Base-by-base conservation (phyloP, 2,888 invertebrate species). In the Catocala nupta region DNA sequence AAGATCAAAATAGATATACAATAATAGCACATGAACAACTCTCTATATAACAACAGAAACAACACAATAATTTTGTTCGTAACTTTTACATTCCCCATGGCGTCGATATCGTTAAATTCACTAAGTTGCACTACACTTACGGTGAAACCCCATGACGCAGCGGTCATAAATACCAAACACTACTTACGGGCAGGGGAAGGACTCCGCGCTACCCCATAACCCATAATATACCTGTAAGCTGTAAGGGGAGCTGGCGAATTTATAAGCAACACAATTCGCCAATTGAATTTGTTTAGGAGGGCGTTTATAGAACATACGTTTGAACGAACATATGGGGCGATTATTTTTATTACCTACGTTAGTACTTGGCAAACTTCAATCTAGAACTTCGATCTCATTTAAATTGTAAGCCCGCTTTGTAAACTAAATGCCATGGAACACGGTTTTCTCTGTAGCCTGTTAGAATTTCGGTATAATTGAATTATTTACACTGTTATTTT, bases 61-160 rank as follows among this genome's bases (percentile, higher is more conserved):
- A 68, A 50, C 62, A 49, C 42, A 69, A 62, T 68, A 61, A 63
- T 71, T 60, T 67, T 59, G 68, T 57, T 48, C 36, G 56, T 56
- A 68, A 58, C 65, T 63, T 70, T 68, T 70, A 70, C 62, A 55
- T 63, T 61, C 56, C 68, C 72, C 69, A 47, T 61, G 68, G 59
- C 61, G 71, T 50, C 65, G 65, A 75, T 71, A 75, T 79, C 74
- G 74, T 73, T 73, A 83, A 76, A 77, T 82, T 77, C 77, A 75
- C 77, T 80, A 80, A 79, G 67, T 70, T 65, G 48, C 44, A 57
- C 64, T 36, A 61, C 78, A 76, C 71, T 78, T 76, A 73, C 63
- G 62, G 81, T 75, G 77, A 85, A 86, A 85, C 82, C 87, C 86
- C 87, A 82, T 85, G 87, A 87, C 89, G 80, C 84, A 80, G 81